Base-by-base conservation (phyloP, 2,113 vertebrate species). In the Tyto alba region DNA sequence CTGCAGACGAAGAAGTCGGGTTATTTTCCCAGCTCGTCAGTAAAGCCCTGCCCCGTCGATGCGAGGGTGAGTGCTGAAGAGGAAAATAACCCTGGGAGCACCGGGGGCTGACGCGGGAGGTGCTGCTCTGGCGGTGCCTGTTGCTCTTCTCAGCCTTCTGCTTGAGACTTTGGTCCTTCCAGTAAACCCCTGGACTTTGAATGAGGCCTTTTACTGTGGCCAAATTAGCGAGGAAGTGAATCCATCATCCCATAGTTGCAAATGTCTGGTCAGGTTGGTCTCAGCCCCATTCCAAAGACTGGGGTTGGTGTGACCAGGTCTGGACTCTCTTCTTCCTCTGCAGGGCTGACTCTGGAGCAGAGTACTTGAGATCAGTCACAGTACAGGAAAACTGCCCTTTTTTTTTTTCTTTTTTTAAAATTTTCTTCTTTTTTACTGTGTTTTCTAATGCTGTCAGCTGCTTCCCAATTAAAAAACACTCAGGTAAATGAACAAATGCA, bases 1-100 rank as follows among this genome's bases (percentile, higher is more conserved):
- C 94, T 99, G 30, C 98, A 99, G 89, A 98, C 98, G 2, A 98
- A 99, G 97, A 99, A 99, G 91, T 99, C 97, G 0, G 99, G 99
- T 30, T 99, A 98, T 95, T 99, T 99, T 45, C 99, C 99, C 85
- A 99, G 99, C 95, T 98, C 98, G 0, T 99, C 98, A 1, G 99
- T 99, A 52, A 99, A 99, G 91, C 99, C 99, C 41, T 99, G 98
- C 95, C 98, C 98, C 0, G 98, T 99, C 78, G 99, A 99, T 26
- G 99, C 98, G 13, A 98, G 99, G 98, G 99, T 99, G 91, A 96
- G 98, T 92, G 22, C 45, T 5, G 1, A 23, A 10, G n/a, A 15
- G 63, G 63, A 18, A 64, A 3, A 7, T 47, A 47, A 77, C 41
- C 74, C 2, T 4, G 38, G 11, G 21, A 34, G 16, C 3, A 7